Percentiles rank a stretch among this genome's conserved stretches.
phyloP scores from a whole-genome alignment of 2,888 invertebrate species.

The Salticus scenicus region DNA sequence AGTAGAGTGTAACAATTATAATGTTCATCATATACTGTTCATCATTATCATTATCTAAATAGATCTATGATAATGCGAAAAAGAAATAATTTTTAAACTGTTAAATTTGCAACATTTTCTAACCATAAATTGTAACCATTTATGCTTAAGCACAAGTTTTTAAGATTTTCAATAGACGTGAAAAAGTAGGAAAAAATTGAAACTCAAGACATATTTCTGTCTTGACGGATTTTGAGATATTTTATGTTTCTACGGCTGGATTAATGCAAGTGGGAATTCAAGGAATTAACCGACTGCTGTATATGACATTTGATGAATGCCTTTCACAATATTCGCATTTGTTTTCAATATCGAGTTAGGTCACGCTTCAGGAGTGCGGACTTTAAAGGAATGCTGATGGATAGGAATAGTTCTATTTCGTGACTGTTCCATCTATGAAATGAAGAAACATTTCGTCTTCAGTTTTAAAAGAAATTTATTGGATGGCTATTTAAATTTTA shows the following conservation, averaged over 20 bases:
- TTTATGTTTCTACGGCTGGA: background rate
- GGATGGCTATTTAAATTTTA: too few relatives aligned
- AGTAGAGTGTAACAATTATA: too few relatives aligned
- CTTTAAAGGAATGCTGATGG: constrained; percentile 4
- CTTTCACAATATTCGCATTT: constrained; percentile 9
- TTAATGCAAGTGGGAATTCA: background rate
- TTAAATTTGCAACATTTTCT: too few relatives aligned
- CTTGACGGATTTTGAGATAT: background rate
- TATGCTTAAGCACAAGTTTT: too few relatives aligned
- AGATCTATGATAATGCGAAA: too few relatives aligned
- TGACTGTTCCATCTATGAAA: background rate
- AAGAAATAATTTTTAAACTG: too few relatives aligned
- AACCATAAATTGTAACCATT: too few relatives aligned
- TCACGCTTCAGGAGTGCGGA: background rate
- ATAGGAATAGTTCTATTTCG: background rate
- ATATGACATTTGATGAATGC: constrained; percentile 5
- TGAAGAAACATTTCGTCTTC: background rate
- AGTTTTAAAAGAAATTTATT: too few relatives aligned
- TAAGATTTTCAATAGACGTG: too few relatives aligned
- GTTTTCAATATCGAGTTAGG: constrained; percentile 6
- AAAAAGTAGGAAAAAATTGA: too few relatives aligned
- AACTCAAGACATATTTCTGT: background rate
- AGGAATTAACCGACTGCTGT: constrained; percentile 4
- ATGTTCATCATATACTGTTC: too few relatives aligned
- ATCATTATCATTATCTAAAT: too few relatives aligned